These are phyloP conservation scores for Eristalis tenax DNA, from an alignment of 2,888 invertebrate genomes.

Conservation along the genomic window DNA sequence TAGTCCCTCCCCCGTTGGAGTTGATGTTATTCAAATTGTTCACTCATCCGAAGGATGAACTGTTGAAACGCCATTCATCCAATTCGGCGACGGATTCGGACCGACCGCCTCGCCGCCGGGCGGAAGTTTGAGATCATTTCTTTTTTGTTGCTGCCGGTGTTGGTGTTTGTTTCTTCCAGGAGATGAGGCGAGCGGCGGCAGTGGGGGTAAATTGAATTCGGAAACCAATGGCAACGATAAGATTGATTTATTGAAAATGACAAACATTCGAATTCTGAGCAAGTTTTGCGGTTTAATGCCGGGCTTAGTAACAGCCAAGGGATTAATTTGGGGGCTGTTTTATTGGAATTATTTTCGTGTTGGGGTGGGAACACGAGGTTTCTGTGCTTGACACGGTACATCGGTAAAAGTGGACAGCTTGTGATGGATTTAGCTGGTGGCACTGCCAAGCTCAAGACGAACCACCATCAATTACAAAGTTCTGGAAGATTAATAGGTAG, in stretches of 20 bases:
- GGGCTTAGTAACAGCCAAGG: neutral
- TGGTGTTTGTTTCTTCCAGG: neutral
- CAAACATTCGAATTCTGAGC: slow-evolving; percentile 9
- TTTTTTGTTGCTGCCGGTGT: neutral
- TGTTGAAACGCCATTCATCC: slow-evolving; percentile 27
- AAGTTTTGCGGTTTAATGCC: neutral
- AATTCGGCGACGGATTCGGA: neutral
- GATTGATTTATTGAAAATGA: slow-evolving; percentile 41
- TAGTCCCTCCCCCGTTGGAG: neutral
- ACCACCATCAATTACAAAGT: neutral
- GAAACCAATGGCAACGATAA: slow-evolving; percentile 42
- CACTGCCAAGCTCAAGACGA: neutral
- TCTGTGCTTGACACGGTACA: neutral
- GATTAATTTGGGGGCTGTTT: neutral
- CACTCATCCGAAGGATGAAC: slow-evolving; percentile 25
- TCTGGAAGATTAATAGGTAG: neutral
- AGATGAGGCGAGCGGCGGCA: neutral
- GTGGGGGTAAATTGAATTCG: slow-evolving; percentile 38
- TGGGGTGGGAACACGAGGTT: neutral
- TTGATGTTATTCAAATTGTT: slow-evolving; percentile 38
- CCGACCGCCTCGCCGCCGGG: neutral
- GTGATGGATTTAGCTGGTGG: neutral
- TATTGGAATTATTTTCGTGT: neutral
- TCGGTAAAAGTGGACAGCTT: neutral
- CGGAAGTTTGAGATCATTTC: neutral